Base-by-base conservation (phyloP, 2,888 invertebrate species). In the Lomographa bimaculata region DNA sequence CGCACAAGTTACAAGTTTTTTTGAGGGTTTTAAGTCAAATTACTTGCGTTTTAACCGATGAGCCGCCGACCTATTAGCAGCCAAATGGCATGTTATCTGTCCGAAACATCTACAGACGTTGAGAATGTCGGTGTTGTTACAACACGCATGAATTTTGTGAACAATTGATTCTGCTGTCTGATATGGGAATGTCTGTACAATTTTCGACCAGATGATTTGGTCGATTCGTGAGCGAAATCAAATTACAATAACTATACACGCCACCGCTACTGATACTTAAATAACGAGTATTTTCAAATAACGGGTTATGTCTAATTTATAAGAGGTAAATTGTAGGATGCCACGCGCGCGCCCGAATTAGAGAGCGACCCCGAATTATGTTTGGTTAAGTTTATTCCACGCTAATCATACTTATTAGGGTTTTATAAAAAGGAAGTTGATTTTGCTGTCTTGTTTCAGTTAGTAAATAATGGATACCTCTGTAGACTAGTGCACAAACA, bases 241-340 rank as follows among this genome's bases (percentile, higher is more conserved):
- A 83, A 87, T 89, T 83, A 86, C 73, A 71, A 75, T 84, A 84
- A 85, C 78, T 78, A 81, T 68, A 73, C 87, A 84, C 83, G 85
- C 85, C 67, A 64, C 47, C 54, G 71, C 85, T 74, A 81, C 79
- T 67, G 78, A 82, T 81, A 80, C 72, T 67, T 59, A 79, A 80
- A 84, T 86, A 80, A 84, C 78, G 80, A 83, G 85, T 84, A 54
- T 55, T 43, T 19, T 27, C 9, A 32, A 43, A 43, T 43, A 80
- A 83, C 78, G 81, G 84, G 86, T 84, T 86, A 53, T 54, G 67
- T 83, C 84, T 82, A 85, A 85, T 81, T 84, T 78, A 71, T 79
- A 83, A 81, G 70, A 79, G 76, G 71, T 70, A 83, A 86, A 84
- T 84, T 79, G 77, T 73, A 73, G 77, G 81, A 82, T 74, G 77